These are phyloP conservation scores for Ormia ochracea DNA, from an alignment of 2,888 invertebrate species.

Conservation along the genomic window DNA sequence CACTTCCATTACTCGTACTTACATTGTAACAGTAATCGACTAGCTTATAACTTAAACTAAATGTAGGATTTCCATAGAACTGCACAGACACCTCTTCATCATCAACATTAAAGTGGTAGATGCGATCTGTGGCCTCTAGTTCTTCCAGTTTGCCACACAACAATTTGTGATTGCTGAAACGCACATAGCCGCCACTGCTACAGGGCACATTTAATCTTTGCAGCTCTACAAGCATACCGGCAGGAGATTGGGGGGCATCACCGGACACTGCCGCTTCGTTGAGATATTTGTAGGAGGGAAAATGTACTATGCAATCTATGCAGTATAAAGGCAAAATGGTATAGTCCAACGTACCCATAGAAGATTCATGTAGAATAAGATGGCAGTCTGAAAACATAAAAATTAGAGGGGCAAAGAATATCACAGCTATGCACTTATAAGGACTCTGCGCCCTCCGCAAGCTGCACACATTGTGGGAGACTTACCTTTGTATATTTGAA, in stretches of 20 bases:
- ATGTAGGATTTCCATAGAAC: slow-evolving; percentile 82
- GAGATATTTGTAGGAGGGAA: slow-evolving; percentile 68
- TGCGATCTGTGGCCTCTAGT: slow-evolving; percentile 79
- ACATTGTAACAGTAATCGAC: slow-evolving; percentile 86
- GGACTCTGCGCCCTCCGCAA: background rate
- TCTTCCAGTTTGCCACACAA: slow-evolving; percentile 86
- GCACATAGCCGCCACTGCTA: slow-evolving; percentile 80
- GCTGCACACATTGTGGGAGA: background rate
- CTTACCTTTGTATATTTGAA: slow-evolving; percentile 70
- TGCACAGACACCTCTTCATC: slow-evolving; percentile 78
- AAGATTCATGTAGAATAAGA: slow-evolving; percentile 67
- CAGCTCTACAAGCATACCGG: slow-evolving; percentile 82
- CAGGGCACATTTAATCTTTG: slow-evolving; percentile 85
- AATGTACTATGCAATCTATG: slow-evolving; percentile 71
- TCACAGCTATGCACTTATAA: background rate
- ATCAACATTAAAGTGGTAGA: slow-evolving; percentile 79
- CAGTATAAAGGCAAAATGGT: slow-evolving; percentile 70
- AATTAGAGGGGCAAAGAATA: background rate
- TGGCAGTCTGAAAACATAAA: slow-evolving; percentile 68
- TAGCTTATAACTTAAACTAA: slow-evolving; percentile 82
- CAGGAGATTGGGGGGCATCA: slow-evolving; percentile 59
- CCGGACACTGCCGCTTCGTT: slow-evolving; percentile 45
- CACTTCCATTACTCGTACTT: slow-evolving; percentile 81
- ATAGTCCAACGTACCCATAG: slow-evolving; percentile 70
- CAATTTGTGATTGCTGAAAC: slow-evolving; percentile 77